Conservation (phyloP, 1,140 invertebrate species). For the Euglossa dilemma region DNA sequence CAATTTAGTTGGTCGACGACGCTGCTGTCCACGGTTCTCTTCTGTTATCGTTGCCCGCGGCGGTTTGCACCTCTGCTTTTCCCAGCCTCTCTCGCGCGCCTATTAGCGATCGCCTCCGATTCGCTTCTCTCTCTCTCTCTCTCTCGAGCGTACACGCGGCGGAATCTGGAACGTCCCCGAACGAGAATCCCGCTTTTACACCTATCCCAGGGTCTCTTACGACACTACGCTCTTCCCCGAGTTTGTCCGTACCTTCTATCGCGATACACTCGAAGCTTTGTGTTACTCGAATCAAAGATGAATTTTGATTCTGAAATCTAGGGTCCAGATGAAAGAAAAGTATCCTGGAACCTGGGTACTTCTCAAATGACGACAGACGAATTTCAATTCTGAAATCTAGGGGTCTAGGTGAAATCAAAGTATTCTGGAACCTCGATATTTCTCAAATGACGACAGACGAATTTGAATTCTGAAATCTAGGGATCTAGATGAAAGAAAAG, state of each 20-base stretch:
- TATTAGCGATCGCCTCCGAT: conserved; percentile 8
- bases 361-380: too few species aligned
- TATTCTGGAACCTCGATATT: too few species aligned
- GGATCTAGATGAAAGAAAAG: too few species aligned
- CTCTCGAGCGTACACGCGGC: conserved; percentile 11
- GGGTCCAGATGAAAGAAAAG: too few species aligned
- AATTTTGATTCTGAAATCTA: too few species aligned
- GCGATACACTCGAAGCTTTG: neutral
- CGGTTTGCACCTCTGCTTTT: conserved; percentile 6
- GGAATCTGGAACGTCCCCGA: conserved; percentile 5
- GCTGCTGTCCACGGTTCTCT: conserved; percentile 42
- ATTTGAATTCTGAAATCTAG: too few species aligned
- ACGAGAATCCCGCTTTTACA: neutral
- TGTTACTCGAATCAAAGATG: neutral
- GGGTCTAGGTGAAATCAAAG: too few species aligned
- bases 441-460: too few species aligned
- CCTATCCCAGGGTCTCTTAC: neutral
- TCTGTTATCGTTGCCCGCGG: neutral
- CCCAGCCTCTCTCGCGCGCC: neutral
- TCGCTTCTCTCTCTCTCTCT: too few species aligned
- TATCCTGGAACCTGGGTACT: too few species aligned
- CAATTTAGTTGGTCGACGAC: conserved; percentile 37
- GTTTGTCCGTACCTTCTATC: too few species aligned
- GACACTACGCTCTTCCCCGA: neutral
- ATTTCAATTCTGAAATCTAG: too few species aligned